Percentiles rank a stretch among this genome's conserved stretches.
phyloP scores from a whole-genome alignment of 1,140 invertebrate genomes.

The Lordiphosa collinella region DNA sequence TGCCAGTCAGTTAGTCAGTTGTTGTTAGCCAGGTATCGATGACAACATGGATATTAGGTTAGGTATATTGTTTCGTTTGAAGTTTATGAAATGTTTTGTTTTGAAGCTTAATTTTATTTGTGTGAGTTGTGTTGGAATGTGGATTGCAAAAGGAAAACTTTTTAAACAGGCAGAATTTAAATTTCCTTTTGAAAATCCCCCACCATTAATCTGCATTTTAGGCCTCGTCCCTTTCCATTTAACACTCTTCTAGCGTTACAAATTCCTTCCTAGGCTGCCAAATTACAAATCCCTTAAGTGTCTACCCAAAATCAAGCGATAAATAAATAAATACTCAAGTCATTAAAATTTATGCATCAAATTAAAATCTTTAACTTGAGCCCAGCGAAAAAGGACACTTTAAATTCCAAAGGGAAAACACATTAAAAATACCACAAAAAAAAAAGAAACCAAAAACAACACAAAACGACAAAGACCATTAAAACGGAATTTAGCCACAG shows the following conservation, averaged over 20 bases:
- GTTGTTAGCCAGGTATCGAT: too few species aligned
- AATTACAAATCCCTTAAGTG: conserved; percentile 53
- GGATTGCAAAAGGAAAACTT: too few species aligned
- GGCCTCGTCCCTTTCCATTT: too few species aligned
- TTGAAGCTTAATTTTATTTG: too few species aligned
- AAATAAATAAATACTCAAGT: conserved; percentile 46
- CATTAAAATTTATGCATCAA: conserved; percentile 50
- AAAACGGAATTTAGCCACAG: conserved; percentile 23
- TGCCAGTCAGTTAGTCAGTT: too few species aligned
- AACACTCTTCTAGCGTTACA: not conserved
- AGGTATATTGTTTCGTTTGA: too few species aligned
- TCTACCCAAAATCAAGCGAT: conserved; percentile 28
- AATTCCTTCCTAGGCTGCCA: conserved; percentile 9
- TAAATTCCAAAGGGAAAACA: conserved; percentile 4
- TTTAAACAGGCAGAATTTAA: too few species aligned
- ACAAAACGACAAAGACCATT: conserved; percentile 24
- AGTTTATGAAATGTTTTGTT: too few species aligned
- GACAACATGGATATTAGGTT: too few species aligned
- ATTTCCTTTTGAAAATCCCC: too few species aligned
- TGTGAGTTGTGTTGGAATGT: too few species aligned
- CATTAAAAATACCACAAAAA: conserved; percentile 8
- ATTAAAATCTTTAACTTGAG: conserved; percentile 50
- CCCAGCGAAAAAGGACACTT: conserved; percentile 14
- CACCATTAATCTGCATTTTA: too few species aligned
- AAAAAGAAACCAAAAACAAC: conserved; percentile 4